These are phyloP conservation scores for Polydesmus complanatus DNA, from an alignment of 2,888 invertebrate genomes.

Conservation along the genomic window DNA sequence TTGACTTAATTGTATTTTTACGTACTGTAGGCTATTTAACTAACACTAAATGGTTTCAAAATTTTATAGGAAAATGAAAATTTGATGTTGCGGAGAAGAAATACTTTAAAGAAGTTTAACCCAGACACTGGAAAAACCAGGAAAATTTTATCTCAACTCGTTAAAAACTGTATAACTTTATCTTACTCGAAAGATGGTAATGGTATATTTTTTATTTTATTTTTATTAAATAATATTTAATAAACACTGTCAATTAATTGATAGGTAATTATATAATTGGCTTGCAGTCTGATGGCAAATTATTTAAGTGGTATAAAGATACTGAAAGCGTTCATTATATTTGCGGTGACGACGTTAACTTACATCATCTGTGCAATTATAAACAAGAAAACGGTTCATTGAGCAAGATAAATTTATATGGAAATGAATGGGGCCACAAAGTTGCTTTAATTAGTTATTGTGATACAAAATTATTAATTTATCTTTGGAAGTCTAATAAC, in stretches of 20 bases:
- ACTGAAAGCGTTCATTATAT: background rate
- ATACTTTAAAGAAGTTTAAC: background rate
- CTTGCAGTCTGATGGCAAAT: background rate
- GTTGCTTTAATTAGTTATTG: background rate
- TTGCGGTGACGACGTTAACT: background rate
- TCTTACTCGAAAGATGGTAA: too few species aligned
- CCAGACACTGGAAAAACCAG: background rate
- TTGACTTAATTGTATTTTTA: too few species aligned
- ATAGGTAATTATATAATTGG: slow-evolving; percentile 1
- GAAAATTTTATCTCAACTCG: background rate
- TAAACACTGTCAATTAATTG: background rate
- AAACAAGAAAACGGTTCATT: background rate
- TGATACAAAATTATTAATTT: background rate
- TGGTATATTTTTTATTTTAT: too few species aligned
- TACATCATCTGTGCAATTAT: background rate
- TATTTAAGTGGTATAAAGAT: slow-evolving; percentile 6
- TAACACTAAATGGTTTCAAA: background rate
- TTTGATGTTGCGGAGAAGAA: background rate
- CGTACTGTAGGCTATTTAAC: too few species aligned
- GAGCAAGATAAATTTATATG: too few species aligned
- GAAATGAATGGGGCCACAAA: background rate
- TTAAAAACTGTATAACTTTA: background rate
- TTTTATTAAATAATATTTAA: too few species aligned
- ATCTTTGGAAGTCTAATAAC: slow-evolving; percentile 1
- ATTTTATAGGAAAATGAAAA: background rate